Conservation (phyloP, 37 sponge, comb jelly and placozoan genomes). For the Mnemiopsis leidyi region DNA sequence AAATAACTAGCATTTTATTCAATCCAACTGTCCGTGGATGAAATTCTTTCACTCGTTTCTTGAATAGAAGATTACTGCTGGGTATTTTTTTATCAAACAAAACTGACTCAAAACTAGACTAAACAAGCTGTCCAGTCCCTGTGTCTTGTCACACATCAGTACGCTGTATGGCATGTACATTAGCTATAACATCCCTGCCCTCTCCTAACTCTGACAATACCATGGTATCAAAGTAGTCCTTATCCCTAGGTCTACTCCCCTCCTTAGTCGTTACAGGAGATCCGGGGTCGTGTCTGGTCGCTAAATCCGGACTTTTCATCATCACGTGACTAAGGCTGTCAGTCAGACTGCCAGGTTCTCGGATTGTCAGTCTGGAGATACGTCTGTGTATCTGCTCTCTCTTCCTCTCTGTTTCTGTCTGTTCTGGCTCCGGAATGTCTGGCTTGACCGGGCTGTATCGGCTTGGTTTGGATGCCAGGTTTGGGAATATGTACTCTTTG, state of each 20-base stretch:
- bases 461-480: background rate
- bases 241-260: background rate
- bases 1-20: too few relatives aligned
- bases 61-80: too few relatives aligned
- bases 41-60: too few relatives aligned
- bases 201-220: background rate
- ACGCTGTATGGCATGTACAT: background rate
- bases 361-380: background rate
- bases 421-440: background rate
- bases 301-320: background rate
- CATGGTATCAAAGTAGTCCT: background rate
- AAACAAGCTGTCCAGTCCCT: too few relatives aligned
- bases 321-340: background rate
- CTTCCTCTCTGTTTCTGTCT: background rate
- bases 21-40: too few relatives aligned
- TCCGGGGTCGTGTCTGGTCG: background rate
- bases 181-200: background rate
- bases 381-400: background rate
- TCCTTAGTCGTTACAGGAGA: background rate
- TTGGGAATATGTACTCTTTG: background rate
- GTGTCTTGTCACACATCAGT: too few relatives aligned
- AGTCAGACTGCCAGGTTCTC: background rate
- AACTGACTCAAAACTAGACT: too few relatives aligned
- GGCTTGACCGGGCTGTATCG: background rate
- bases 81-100: too few relatives aligned